These are phyloP conservation scores for Tinamus major DNA, from an alignment of 2,797 vertebrate genomes.

Conservation along the genomic window DNA sequence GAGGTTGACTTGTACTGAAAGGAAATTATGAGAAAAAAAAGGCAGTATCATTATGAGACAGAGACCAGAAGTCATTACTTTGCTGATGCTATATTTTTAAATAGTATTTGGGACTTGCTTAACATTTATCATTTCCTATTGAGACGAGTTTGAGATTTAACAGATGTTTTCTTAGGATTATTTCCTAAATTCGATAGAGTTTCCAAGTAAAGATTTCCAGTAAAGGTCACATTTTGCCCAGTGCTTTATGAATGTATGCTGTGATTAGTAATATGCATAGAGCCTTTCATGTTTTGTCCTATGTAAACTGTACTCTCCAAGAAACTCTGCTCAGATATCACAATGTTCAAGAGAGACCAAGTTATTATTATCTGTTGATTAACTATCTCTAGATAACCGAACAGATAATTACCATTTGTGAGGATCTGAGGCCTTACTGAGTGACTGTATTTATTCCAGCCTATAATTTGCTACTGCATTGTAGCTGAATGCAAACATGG, in stretches of 20 bases:
- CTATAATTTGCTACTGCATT: not conserved
- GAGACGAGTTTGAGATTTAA: not conserved
- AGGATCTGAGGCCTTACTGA: not conserved
- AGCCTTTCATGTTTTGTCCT: not conserved
- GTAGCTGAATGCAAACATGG: slow-evolving; percentile 7
- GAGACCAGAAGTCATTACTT: not conserved
- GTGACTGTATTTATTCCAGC: not conserved
- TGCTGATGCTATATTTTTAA: not conserved
- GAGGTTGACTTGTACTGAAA: not conserved
- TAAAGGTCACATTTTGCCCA: not conserved
- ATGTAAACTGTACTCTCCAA: not conserved
- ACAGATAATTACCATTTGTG: not conserved
- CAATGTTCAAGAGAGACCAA: not conserved
- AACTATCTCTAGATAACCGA: not conserved
- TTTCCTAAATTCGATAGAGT: not conserved
- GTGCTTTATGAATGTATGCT: not conserved
- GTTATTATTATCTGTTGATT: not conserved
- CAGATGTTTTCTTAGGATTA: not conserved
- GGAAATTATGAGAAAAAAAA: not conserved
- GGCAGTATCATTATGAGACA: not conserved
- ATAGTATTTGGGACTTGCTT: not conserved
- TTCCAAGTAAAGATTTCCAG: not conserved
- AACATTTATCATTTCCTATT: not conserved
- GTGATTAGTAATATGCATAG: not conserved
- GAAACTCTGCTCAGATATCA: not conserved